Conservation (phyloP, 2,888 invertebrate species). For the Ypsolopha scabrella region DNA sequence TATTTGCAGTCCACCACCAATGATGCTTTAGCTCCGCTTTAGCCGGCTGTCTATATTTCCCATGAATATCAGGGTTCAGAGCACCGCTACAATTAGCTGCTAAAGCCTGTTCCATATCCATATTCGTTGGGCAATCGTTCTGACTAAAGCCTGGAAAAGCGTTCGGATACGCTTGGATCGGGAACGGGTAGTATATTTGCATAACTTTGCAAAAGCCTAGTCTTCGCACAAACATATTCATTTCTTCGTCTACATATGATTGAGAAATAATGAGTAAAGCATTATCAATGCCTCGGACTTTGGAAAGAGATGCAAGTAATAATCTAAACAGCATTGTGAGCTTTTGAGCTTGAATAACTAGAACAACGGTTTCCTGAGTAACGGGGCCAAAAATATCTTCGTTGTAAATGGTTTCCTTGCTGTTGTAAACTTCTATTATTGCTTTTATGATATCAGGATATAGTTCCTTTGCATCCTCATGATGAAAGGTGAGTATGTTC, state of each 20-base stretch:
- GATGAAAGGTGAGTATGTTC: too few relatives aligned
- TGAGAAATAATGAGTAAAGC: slow-evolving; percentile 30
- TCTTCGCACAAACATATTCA: slow-evolving; percentile 11
- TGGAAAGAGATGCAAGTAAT: slow-evolving; percentile 28
- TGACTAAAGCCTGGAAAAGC: too few relatives aligned
- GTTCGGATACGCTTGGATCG: too few relatives aligned
- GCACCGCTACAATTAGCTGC: slow-evolving; percentile 21
- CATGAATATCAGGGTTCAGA: slow-evolving; percentile 25
- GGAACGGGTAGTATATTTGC: too few relatives aligned
- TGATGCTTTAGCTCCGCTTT: slow-evolving; percentile 30
- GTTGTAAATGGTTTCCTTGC: slow-evolving; percentile 12
- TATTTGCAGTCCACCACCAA: slow-evolving; percentile 51
- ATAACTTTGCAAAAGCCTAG: too few relatives aligned
- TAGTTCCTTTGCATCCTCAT: too few relatives aligned
- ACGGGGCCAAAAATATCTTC: too few relatives aligned
- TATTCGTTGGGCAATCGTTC: too few relatives aligned
- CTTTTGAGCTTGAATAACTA: slow-evolving; percentile 29
- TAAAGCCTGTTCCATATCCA: too few relatives aligned
- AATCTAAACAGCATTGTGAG: slow-evolving; percentile 24
- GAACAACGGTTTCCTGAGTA: slow-evolving; percentile 18
- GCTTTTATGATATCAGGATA: too few relatives aligned
- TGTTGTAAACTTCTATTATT: background rate
- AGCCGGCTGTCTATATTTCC: slow-evolving; percentile 26
- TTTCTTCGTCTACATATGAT: slow-evolving; percentile 10
- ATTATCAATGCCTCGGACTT: slow-evolving; percentile 30